phyloP scores from a whole-genome alignment of 1,140 invertebrate species.

The Lamellibrachia luymesi region DNA sequence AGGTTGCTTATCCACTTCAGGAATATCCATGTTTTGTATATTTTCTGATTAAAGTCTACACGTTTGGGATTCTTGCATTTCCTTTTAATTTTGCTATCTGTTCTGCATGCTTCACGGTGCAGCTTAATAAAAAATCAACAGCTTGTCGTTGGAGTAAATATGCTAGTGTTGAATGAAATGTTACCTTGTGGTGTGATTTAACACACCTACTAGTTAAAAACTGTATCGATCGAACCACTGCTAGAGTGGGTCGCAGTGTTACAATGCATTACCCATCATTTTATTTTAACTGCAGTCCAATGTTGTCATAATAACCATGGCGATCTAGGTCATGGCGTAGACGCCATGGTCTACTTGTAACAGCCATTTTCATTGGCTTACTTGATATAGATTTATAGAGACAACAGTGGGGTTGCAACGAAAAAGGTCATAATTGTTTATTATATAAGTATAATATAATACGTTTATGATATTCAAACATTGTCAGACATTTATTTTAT shows the following conservation, averaged over 20 bases:
- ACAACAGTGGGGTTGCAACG: neutral
- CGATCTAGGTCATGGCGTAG: neutral
- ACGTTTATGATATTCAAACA: neutral
- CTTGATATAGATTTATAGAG: neutral
- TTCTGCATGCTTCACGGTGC: neutral
- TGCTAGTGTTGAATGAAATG: neutral
- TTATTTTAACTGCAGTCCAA: neutral
- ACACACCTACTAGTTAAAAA: neutral
- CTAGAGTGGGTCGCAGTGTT: neutral
- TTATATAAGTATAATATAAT: neutral
- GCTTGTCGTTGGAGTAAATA: neutral
- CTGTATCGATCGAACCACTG: neutral
- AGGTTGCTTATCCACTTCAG: neutral
- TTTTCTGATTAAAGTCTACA: neutral
- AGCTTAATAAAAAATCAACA: neutral
- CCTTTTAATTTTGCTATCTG: neutral
- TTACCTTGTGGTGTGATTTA: neutral
- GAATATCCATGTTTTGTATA: neutral
- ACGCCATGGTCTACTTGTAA: neutral
- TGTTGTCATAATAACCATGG: conserved; percentile 1
- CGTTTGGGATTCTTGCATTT: neutral
- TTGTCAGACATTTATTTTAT: neutral
- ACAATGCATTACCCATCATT: neutral
- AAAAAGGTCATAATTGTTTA: neutral
- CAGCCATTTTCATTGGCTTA: neutral